Evolutionary conservation across 2,888 invertebrate species (phyloP).

Genomic region (Nomada fucata): DNA sequence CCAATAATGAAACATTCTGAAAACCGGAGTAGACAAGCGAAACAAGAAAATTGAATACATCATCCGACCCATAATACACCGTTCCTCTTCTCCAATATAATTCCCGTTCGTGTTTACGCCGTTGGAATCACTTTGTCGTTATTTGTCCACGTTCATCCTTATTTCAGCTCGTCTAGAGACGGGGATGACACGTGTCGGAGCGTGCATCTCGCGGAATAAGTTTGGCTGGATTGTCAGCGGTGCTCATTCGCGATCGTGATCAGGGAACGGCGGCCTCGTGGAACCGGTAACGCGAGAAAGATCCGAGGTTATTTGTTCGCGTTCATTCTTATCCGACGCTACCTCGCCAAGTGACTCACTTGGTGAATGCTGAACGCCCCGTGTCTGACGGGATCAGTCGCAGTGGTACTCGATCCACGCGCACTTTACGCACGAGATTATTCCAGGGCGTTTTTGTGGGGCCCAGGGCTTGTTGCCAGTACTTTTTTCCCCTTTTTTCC

Average conservation of each 20-base stretch:
- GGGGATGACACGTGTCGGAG: conserved; percentile 58
- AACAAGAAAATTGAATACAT: background rate
- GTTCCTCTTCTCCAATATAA: background rate
- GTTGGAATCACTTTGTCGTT: conserved; percentile 37
- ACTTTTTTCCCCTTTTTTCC: background rate
- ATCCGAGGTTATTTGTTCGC: conserved; percentile 71
- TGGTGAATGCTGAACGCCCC: conserved; percentile 62
- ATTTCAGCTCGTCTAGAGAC: conserved; percentile 47
- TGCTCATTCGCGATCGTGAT: conserved; percentile 45
- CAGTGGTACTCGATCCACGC: conserved; percentile 65
- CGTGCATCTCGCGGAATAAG: conserved; percentile 43
- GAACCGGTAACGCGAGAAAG: conserved; percentile 50
- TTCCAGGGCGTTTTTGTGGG: background rate
- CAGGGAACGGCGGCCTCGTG: conserved; percentile 14
- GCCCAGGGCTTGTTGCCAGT: too few relatives aligned
- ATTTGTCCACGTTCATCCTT: conserved; percentile 48
- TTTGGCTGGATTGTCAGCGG: conserved; percentile 57
- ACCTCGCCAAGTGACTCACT: conserved; percentile 69
- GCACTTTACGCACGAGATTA: background rate
- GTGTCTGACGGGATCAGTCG: conserved; percentile 59
- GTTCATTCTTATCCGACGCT: conserved; percentile 69
- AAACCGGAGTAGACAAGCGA: background rate
- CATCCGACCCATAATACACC: too few relatives aligned
- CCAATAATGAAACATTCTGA: too few relatives aligned
- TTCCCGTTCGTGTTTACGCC: conserved; percentile 8